phyloP scores from a whole-genome alignment of 1,140 invertebrate species.

The Eumaeus atala region DNA sequence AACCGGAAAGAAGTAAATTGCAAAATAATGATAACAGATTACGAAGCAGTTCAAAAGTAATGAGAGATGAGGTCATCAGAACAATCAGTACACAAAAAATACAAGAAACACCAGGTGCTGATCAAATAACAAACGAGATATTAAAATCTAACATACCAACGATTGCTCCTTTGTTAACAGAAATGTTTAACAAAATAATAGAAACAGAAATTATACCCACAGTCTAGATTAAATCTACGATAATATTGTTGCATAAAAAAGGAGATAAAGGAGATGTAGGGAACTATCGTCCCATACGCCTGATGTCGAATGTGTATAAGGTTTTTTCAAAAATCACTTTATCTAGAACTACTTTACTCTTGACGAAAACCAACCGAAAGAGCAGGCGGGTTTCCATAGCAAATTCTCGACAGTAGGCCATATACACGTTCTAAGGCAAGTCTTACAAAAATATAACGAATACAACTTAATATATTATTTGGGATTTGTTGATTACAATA shows the following conservation, averaged over 20 bases:
- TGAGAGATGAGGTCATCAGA: constrained; percentile 18
- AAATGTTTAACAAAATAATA: constrained; percentile 21
- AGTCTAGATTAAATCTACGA: constrained; percentile 18
- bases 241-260: constrained; percentile 19
- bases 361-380: constrained; percentile 3
- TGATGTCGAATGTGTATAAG: constrained; percentile 20
- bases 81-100: constrained; percentile 22
- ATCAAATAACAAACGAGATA: constrained; percentile 23
- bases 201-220: neutral
- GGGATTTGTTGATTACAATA: constrained; percentile 13
- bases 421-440: constrained; percentile 14
- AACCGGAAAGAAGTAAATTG: neutral
- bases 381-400: constrained; percentile 14
- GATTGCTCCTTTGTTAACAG: constrained; percentile 18
- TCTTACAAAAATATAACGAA: constrained; percentile 18
- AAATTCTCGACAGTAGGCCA: constrained; percentile 12
- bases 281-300: constrained; percentile 16
- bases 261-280: constrained; percentile 13
- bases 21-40: neutral
- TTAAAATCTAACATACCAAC: constrained; percentile 17
- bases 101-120: constrained; percentile 24
- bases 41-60: constrained; percentile 14
- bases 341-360: neutral
- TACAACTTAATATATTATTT: constrained; percentile 4
- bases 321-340: constrained; percentile 19